Evolutionary conservation across 2,113 vertebrate genomes (phyloP), one percentile per base, ranked within the genome.

Genomic region (Oceanites oceanicus): DNA sequence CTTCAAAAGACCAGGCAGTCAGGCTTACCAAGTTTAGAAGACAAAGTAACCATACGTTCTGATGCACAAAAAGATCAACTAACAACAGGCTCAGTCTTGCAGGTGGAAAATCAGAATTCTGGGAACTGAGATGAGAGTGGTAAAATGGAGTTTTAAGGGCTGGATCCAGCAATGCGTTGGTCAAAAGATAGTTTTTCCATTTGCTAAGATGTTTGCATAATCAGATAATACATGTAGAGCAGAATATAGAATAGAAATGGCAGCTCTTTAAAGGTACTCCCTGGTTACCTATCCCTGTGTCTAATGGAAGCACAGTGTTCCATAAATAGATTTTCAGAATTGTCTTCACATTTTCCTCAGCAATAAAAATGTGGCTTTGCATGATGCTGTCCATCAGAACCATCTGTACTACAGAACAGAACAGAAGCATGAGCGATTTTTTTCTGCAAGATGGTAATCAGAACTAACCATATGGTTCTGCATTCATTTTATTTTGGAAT

Each of bases 381-480:
- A 47, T 62, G 47, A 67, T 84, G 62, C 80, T 94, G 83, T 78
- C 95, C 83, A 70, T 95, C 77, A 96, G 89, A 96, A 75, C 88
- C 89, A 95, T 96, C 95, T 96, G 86, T 47, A 82, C 36, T 65
- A 79, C 40, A 77, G 88, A 90, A 68, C 40, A 77, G 88, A 90
- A 68, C 42, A 96, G 84, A 94, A 85, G 16, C 70, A 53, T 4
- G n/a, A 89, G 53, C 0, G 2, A 38, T 70, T 83, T 95, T 90
- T 85, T 65, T 30, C 61, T 89, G 49, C 83, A 95, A 87, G 81
- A 87, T 76, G n/a, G 38, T 79, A 95, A 77, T 76, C 63, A 94
- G 86, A 97, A 82, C 77, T 91, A 92, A 90, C 89, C 92, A 89
- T 96, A 92, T 94, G 95, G 78, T 96, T 93, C 90, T 59, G 44